Percentiles rank a stretch among this genome's conserved stretches.
Conservation (phyloP, 2,888 invertebrate species). For the Teinopalpus imperialis region DNA sequence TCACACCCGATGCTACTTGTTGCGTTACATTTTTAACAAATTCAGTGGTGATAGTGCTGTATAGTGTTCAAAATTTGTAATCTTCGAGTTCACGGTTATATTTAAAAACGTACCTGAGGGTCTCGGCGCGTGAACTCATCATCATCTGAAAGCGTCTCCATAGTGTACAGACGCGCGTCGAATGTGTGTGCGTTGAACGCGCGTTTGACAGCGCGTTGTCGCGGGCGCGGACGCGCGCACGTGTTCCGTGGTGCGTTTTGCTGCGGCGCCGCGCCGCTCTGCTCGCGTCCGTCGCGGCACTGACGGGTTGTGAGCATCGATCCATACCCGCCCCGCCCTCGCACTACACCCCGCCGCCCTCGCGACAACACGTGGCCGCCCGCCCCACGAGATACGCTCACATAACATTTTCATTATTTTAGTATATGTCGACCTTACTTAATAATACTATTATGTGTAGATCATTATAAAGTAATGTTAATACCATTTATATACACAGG, state of each 20-base stretch:
- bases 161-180: conserved; percentile 49
- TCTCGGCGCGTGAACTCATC: conserved; percentile 73
- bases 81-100: not conserved
- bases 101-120: conserved; percentile 60
- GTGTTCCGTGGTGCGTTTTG: conserved; percentile 60
- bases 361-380: conserved; percentile 41
- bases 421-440: conserved; percentile 3
- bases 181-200: conserved; percentile 39
- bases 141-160: conserved; percentile 80
- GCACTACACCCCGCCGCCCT: conserved; percentile 48
- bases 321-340: conserved; percentile 34
- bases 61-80: conserved; percentile 22
- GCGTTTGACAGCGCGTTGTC: conserved; percentile 48
- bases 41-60: conserved; percentile 27
- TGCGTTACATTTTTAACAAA: conserved; percentile 41
- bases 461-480: conserved; percentile 1
- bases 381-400: conserved; percentile 27
- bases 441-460: conserved; percentile 1
- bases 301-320: conserved; percentile 45
- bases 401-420: conserved; percentile 25
- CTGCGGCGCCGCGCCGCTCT: conserved; percentile 72
- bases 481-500: conserved; percentile 23
- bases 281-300: conserved; percentile 76
- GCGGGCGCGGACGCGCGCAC: conserved; percentile 66
- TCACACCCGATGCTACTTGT: conserved; percentile 60